Evolutionary conservation across 2,797 vertebrate genomes (phyloP).

Genomic region (Zonotrichia albicollis): DNA sequence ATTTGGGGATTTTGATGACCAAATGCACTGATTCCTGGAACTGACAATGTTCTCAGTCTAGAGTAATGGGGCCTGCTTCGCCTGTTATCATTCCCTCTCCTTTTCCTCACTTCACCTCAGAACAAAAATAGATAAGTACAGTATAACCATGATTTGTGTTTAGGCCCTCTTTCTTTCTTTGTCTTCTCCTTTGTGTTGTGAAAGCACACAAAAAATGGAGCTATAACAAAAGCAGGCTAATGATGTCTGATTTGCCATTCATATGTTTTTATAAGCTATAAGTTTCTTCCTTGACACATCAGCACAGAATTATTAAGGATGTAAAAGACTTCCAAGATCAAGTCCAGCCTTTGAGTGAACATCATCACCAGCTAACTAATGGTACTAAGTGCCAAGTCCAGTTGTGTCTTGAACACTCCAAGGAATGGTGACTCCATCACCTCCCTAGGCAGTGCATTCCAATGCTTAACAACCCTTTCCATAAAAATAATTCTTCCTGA

Average conservation of each 20-base stretch:
- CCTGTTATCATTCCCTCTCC: neutral
- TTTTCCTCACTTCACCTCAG: neutral
- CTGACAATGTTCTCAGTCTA: neutral
- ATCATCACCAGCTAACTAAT: neutral
- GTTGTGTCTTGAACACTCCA: neutral
- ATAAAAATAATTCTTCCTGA: neutral
- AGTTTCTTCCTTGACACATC: neutral
- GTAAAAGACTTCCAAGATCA: neutral
- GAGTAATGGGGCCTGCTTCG: neutral
- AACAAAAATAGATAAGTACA: neutral
- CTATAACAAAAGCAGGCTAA: neutral
- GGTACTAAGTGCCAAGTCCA: neutral
- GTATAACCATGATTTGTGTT: neutral
- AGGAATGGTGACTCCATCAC: neutral
- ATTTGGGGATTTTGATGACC: neutral
- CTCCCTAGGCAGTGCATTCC: neutral
- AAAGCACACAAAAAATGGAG: neutral
- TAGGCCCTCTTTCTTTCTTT: neutral
- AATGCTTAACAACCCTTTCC: neutral
- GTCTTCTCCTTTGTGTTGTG: neutral
- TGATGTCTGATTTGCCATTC: neutral
- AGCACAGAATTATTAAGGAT: neutral
- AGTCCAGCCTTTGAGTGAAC: neutral
- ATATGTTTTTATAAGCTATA: neutral
- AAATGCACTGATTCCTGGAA: neutral